Base-by-base conservation (phyloP, 1,140 invertebrate genomes). In the Brachionus manjavacas region DNA sequence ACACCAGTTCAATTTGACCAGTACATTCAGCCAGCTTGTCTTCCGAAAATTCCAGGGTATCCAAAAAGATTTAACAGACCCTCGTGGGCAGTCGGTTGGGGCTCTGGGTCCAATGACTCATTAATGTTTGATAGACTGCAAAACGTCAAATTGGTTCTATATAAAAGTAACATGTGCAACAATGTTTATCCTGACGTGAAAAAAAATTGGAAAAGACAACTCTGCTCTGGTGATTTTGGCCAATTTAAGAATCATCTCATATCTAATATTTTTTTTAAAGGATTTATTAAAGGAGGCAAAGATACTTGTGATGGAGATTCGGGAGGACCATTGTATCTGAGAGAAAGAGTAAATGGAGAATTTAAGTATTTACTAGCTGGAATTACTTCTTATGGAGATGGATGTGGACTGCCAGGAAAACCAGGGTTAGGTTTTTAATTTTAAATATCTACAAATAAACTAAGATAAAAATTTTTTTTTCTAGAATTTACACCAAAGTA, bases 141-240 rank as follows among this genome's bases (percentile, higher is more conserved):
- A 55, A 28, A 81, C 14, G 79, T 81, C 12, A 81, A 64, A 35
- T 64, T 81, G 20, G 14, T 46, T 16, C 20, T 81, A 1, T 81
- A 81, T 28, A 25, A 81, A n/a, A 25, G 23, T 1, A 31, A 31
- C 6, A 11, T 39, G 23, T 81, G 79, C 60, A 25, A 20, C 11
- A 41, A 14, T 14, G 52, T 81, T n/a, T 64, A 64, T 60, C 79
- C 79, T 7, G 20, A 46, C 43, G 64, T 81, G n/a, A 20, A 39
- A 16, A 81, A 81, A 68, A 35, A 81, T 46, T 81, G 79, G 79
- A 81, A 81, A 14, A 81, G 35, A 46, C 79, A 81, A 25, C 20
- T 81, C 20, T 81, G 79, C 16, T 23, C 79, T 9, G 79, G 79
- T 68, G 28, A 23, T 7, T 46, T 46, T 46, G 14, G 11, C 43